Evolutionary conservation across 2,113 vertebrate species (phyloP), one percentile per base, ranked within the genome.

Genomic region (Tragelaphus buxtoni): DNA sequence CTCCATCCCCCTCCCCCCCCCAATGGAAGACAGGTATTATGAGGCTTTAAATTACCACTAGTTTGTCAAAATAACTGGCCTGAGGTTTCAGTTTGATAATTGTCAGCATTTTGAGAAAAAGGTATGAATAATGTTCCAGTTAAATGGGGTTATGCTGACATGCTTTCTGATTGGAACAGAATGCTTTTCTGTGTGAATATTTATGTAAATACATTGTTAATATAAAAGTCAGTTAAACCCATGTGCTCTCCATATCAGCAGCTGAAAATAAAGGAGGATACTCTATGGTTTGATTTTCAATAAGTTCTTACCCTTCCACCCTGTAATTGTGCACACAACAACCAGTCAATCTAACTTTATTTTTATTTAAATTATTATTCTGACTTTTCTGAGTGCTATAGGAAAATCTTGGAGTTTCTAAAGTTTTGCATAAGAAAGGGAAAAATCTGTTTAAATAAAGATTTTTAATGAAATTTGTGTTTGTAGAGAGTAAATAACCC

Each of bases 401-500:
- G 16, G 49, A 74, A 2, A 49, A 26, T 0, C 16, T 60, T 84
- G 17, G 42, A 35, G 3, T 58, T 65, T 90, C 55, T 88, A 4
- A 87, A 47, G 24, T 97, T 94, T 87, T 90, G 42, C 3, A 28
- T 53, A 55, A 45, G 17, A 26, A 69, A 60, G 14, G 49, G 20
- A 45, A 53, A 92, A 82, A 26, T 49, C 86, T 76, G 24, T 90
- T 86, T 86, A 60, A 60, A 82, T 5, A 22, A 30, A 42, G 17
- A 20, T 58, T 47, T 60, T 90, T 60, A 65, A 24, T 81, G 47
- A 13, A 61, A 69, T 26, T 65, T 86, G 14, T 55, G 17, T 9
- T 30, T 97, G 18, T 87, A 63, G 12, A 79, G 26, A 82, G 49
- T 39, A 94, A 83, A 61, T 82, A 65, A 83, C 20, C 22, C 69